phyloP scores from a whole-genome alignment of 2,888 invertebrate species.

The Caenorhabditis sp. region DNA sequence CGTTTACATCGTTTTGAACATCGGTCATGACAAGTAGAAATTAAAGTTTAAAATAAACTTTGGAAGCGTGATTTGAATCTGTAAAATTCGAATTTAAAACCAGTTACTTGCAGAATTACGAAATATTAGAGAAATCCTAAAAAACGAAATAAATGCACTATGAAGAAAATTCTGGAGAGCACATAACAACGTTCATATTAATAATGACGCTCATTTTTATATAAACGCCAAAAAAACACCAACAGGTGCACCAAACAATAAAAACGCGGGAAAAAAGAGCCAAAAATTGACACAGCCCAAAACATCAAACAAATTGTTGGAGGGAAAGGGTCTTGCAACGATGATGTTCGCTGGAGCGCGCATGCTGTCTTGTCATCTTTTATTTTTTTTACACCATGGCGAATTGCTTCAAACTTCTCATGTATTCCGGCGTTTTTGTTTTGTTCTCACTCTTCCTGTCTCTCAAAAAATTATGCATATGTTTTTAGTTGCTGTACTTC shows the following conservation, averaged over 20 bases:
- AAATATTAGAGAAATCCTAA: constrained; percentile 23
- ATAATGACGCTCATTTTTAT: not conserved
- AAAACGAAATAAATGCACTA: constrained; percentile 2
- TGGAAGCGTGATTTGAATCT: constrained; percentile 5
- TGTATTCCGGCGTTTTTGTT: not conserved
- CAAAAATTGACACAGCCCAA: constrained; percentile 24
- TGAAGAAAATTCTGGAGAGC: not conserved
- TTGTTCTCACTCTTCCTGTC: not conserved
- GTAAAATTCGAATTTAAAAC: not conserved
- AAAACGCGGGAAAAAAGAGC: constrained; percentile 4
- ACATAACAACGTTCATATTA: not conserved
- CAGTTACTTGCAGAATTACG: constrained; percentile 4
- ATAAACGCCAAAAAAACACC: not conserved
- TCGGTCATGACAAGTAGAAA: constrained; percentile 48
- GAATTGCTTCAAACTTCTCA: not conserved
- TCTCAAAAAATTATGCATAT: too few relatives aligned
- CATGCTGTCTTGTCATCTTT: not conserved
- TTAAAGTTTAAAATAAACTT: constrained; percentile 42
- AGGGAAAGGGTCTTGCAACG: constrained; percentile 34
- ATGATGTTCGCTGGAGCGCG: constrained; percentile 31
- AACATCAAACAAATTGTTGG: constrained; percentile 33
- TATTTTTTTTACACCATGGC: not conserved
- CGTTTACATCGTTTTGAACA: constrained; percentile 52
- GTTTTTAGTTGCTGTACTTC: too few relatives aligned
- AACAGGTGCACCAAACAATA: constrained; percentile 2